Percentiles rank a stretch among this genome's conserved stretches.
Evolutionary conservation across 2,888 invertebrate genomes (phyloP).

Genomic region (Rugalucina vietnamica): DNA sequence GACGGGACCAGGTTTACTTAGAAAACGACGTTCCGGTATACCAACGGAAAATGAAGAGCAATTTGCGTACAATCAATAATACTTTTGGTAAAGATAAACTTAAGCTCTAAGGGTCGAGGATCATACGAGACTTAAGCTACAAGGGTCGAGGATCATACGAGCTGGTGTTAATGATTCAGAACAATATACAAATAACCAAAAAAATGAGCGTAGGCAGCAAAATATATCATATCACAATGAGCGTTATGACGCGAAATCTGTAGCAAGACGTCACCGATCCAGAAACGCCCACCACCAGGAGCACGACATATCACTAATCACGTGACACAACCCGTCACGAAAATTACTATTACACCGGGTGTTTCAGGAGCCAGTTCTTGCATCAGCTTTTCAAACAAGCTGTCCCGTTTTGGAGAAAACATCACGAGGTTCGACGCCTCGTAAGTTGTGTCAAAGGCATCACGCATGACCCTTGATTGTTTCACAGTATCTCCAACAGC

Average conservation of each 20-base stretch:
- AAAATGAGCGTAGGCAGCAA: no score
- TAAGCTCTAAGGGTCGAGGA: not conserved
- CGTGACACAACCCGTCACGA: no score
- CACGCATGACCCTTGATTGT: slow-evolving; percentile 27
- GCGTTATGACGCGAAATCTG: no score
- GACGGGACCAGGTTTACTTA: not conserved
- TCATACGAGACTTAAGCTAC: no score
- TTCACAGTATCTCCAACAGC: slow-evolving; percentile 47
- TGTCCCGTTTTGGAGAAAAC: slow-evolving; percentile 55
- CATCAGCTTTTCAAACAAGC: slow-evolving; percentile 44
- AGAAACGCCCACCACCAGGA: no score
- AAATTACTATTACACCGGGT: no score
- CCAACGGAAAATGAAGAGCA: not conserved
- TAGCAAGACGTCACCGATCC: no score
- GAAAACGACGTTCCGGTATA: not conserved
- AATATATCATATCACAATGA: no score
- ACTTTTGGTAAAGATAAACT: not conserved
- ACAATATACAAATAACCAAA: no score
- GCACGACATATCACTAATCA: no score
- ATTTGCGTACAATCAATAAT: not conserved
- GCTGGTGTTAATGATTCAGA: no score
- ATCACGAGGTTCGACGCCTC: slow-evolving; percentile 61
- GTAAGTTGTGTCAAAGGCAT: slow-evolving; percentile 46
- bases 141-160: no score
- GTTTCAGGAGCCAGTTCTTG: slow-evolving; percentile 37